Evolutionary conservation across 2,797 vertebrate species (phyloP).

Genomic region (Poecile montanus): DNA sequence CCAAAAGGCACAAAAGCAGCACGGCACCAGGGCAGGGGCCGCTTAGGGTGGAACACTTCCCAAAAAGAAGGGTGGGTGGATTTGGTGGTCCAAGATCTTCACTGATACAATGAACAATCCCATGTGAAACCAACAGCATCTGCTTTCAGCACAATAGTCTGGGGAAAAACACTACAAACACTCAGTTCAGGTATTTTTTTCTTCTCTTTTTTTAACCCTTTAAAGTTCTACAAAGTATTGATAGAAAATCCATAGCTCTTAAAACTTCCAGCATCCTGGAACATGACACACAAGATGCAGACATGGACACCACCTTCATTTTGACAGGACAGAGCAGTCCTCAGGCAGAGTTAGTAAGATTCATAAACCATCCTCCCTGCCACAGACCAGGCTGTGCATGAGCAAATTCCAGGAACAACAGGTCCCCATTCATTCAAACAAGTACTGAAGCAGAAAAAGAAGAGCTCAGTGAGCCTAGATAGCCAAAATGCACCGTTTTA

Average conservation of each 20-base stretch:
- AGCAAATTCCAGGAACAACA: neutral
- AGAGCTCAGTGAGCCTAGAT: neutral
- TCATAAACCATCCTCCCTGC: neutral
- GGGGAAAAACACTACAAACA: neutral
- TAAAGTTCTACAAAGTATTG: neutral
- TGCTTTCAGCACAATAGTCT: neutral
- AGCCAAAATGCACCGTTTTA: slow-evolving; percentile 49
- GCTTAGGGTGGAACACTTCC: neutral
- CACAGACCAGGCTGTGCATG: neutral
- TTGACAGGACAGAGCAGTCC: neutral
- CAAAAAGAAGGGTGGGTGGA: neutral
- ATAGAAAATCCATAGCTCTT: neutral
- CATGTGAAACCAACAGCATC: neutral
- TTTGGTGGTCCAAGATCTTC: neutral
- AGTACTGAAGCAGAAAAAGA: neutral
- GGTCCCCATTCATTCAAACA: neutral
- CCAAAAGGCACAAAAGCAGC: neutral
- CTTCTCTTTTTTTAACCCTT: neutral
- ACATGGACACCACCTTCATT: neutral
- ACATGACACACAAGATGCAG: neutral
- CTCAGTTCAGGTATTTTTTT: neutral
- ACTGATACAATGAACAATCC: neutral
- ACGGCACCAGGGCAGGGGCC: neutral
- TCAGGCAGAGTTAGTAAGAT: neutral
- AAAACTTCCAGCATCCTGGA: neutral